Percentiles rank a stretch among this genome's conserved stretches.
Conservation (phyloP, 2,113 vertebrate species). For the Lampris incognitus region DNA sequence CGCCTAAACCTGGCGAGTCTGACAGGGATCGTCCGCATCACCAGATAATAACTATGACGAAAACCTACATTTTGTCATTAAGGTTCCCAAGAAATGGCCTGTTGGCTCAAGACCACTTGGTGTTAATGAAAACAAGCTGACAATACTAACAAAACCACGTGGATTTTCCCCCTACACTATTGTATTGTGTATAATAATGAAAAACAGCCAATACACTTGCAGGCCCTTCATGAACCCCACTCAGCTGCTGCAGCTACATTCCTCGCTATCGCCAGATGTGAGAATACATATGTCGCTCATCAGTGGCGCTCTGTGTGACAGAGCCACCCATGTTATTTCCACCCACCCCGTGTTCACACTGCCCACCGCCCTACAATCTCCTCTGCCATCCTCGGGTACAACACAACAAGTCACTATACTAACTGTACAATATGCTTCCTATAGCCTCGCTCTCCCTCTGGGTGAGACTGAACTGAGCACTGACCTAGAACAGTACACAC, state of each 20-base stretch:
- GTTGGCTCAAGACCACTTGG: neutral
- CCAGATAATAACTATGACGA: too few relatives aligned
- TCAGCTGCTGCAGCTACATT: too few relatives aligned
- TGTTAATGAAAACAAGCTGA: neutral
- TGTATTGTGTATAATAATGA: too few relatives aligned
- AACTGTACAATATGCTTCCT: slow-evolving; percentile 78
- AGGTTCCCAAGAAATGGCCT: neutral
- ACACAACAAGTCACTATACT: slow-evolving; percentile 80
- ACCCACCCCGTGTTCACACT: slow-evolving; percentile 39
- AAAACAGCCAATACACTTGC: too few relatives aligned
- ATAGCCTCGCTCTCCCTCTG: slow-evolving; percentile 66
- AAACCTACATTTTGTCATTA: too few relatives aligned
- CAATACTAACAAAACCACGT: neutral
- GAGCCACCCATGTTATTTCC: slow-evolving; percentile 43
- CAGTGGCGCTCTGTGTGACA: neutral
- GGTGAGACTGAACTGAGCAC: slow-evolving; percentile 79
- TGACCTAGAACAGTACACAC: slow-evolving; percentile 78
- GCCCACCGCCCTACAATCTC: slow-evolving; percentile 49
- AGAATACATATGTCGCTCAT: neutral
- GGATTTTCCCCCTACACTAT: too few relatives aligned
- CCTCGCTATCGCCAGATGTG: neutral
- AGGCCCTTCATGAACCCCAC: too few relatives aligned
- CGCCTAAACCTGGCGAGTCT: neutral
- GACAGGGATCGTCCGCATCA: too few relatives aligned
- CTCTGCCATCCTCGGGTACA: slow-evolving; percentile 63